Evolutionary conservation across 1,140 invertebrate genomes (phyloP), one percentile per base, ranked within the genome.

Genomic region (Drosophila albomicans): DNA sequence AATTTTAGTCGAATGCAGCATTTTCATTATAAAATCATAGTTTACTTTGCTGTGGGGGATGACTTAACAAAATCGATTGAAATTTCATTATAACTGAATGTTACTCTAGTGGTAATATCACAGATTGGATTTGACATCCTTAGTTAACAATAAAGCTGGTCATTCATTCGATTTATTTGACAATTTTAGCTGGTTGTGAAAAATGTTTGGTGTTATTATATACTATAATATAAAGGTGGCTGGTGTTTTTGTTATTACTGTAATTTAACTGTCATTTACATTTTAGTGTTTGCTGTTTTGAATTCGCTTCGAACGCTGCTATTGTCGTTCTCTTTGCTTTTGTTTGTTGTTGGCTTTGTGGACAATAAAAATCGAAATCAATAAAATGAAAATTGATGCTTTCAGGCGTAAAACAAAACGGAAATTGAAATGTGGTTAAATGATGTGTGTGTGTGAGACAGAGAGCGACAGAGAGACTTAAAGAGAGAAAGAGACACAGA

Each of bases 331-430:
- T 54, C 25, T 25, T 52, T 64, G 28, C 48, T 57, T 62, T 73
- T 61, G 25, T 5, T 51, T 64, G 38, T 46, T 81, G 41, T 81
- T 81, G 78, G 20, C 20, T 25, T 51, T 81, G 73, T 73, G 77
- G 82, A 79, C 81, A 78, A 75, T 86, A 86, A 86, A 85, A 85
- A 78, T 78, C 78, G 81, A 85, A 85, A 85, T 85, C 81, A 85
- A 85, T 86, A 85, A 85, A 85, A 85, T 79, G 81, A 85, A 85
- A 85, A 85, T 85, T 85, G 81, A 85, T 81, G 82, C 81, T 81
- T 85, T 85, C 78, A 86, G 78, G 75, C 74, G 75, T 85, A 85
- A 85, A 86, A 85, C 81, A 85, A 86, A 85, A 81, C 81, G 81
- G 81, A 85, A 85, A 85, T 85, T 86, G 81, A 85, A 85, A 85